phyloP scores from a whole-genome alignment of 2,797 vertebrate genomes.

The Vireo griseus region DNA sequence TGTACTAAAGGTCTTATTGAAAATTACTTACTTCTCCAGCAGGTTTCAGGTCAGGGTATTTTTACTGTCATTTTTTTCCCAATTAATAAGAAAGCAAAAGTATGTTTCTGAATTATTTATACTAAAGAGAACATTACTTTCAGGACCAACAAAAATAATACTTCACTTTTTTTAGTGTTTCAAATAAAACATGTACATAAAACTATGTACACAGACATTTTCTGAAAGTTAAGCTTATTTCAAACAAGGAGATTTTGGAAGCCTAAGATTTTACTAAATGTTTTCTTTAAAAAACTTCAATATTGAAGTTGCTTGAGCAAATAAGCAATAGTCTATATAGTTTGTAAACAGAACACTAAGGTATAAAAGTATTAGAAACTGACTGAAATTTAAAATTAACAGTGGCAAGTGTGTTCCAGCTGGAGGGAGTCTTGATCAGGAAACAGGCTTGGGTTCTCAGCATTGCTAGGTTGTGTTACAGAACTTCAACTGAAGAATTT shows the following conservation, averaged over 20 bases:
- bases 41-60: not conserved
- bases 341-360: not conserved
- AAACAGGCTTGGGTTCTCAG: not conserved
- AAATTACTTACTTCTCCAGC: not conserved
- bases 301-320: not conserved
- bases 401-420: not conserved
- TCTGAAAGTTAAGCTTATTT: not conserved
- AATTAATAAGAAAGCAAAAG: not conserved
- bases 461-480: not conserved
- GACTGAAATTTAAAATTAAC: not conserved
- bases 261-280: not conserved
- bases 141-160: not conserved
- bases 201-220: not conserved
- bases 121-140: not conserved
- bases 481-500: not conserved
- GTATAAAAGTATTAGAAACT: not conserved
- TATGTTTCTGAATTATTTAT: not conserved
- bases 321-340: not conserved
- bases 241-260: not conserved
- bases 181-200: not conserved
- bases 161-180: not conserved
- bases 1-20: not conserved
- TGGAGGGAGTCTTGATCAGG: not conserved
- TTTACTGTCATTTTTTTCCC: not conserved
- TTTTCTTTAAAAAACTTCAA: accelerated